phyloP scores from a whole-genome alignment of 2,888 invertebrate genomes.

The Drosophila rubida region DNA sequence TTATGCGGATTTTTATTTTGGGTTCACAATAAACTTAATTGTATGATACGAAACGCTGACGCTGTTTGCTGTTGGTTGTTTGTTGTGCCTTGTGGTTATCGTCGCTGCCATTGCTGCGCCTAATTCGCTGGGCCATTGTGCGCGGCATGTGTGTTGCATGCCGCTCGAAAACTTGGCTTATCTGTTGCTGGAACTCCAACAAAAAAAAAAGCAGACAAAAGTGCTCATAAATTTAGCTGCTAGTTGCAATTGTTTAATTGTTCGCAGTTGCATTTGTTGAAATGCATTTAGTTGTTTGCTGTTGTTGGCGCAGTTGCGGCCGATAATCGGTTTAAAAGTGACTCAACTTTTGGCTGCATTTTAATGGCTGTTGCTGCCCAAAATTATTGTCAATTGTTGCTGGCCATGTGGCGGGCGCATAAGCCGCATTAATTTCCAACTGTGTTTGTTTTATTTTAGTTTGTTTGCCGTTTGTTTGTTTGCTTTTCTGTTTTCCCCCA shows the following conservation, averaged over 20 bases:
- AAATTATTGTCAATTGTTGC: conserved; percentile 75
- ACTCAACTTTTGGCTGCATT: conserved; percentile 71
- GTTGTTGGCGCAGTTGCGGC: conserved; percentile 22
- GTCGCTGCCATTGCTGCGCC: conserved; percentile 31
- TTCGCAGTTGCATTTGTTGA: conserved; percentile 43
- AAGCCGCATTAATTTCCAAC: conserved; percentile 66
- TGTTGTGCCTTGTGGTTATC: conserved; percentile 10
- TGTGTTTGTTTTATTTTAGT: conserved; percentile 28
- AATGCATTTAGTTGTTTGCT: conserved; percentile 37
- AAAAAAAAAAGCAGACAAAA: conserved; percentile 40
- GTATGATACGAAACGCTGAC: conserved; percentile 33
- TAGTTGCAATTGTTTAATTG: conserved; percentile 78
- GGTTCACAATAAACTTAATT: conserved; percentile 63
- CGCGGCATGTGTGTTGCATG: conserved; percentile 2
- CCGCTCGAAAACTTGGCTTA: conserved; percentile 48
- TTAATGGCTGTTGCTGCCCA: conserved; percentile 28
- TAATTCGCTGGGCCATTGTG: conserved; percentile 33
- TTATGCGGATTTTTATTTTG: conserved; percentile 57
- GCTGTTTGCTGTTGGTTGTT: conserved; percentile 1
- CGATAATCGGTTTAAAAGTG: conserved; percentile 77
- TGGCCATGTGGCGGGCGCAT: conserved; percentile 48
- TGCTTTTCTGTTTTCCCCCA: conserved; percentile 22
- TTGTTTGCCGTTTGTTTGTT: conserved; percentile 17
- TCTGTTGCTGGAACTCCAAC: conserved; percentile 18
- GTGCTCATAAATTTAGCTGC: conserved; percentile 67